A percentile compares a stretch with the other conserved stretches of the same genome.
These are phyloP conservation scores for Tretioscincus oriximinensis DNA, from an alignment of 2,113 vertebrate genomes.

Conservation along the genomic window DNA sequence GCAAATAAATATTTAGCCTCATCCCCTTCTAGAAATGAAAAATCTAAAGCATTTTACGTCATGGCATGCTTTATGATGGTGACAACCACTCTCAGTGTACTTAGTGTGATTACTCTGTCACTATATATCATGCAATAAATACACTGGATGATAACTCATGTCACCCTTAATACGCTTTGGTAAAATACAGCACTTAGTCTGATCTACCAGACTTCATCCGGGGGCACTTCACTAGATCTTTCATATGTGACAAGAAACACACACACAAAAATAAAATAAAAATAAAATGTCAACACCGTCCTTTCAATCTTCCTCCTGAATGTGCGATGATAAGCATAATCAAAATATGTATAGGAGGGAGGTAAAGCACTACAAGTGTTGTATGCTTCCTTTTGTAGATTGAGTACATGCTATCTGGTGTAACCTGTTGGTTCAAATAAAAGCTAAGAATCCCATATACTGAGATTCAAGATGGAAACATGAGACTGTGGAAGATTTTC, in stretches of 20 bases:
- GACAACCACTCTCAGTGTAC: conserved; percentile 2
- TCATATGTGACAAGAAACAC: conserved; percentile 5
- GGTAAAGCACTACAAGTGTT: no score
- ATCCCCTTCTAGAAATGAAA: conserved; percentile 19
- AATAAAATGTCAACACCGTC: background rate
- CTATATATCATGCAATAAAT: conserved; percentile 18
- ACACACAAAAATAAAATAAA: conserved; percentile 7
- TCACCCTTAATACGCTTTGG: background rate
- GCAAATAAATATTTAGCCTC: conserved; percentile 9
- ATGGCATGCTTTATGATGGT: background rate
- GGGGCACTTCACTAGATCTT: background rate
- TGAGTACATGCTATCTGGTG: no score
- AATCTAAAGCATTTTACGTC: conserved; percentile 2
- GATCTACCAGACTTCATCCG: conserved; percentile 11
- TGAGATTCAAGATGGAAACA: no score
- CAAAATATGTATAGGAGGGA: no score
- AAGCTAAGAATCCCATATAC: no score
- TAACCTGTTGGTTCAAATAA: no score
- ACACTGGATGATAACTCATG: conserved; percentile 24
- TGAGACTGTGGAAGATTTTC: no score
- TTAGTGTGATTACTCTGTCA: accelerated
- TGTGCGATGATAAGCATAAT: background rate
- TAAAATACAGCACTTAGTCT: conserved; percentile 29
- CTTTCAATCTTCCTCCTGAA: background rate
- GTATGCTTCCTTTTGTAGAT: no score